Evolutionary conservation across 2,888 invertebrate genomes (phyloP), one percentile per base, ranked within the genome.

Genomic region (Orchesellides sinensis): DNA sequence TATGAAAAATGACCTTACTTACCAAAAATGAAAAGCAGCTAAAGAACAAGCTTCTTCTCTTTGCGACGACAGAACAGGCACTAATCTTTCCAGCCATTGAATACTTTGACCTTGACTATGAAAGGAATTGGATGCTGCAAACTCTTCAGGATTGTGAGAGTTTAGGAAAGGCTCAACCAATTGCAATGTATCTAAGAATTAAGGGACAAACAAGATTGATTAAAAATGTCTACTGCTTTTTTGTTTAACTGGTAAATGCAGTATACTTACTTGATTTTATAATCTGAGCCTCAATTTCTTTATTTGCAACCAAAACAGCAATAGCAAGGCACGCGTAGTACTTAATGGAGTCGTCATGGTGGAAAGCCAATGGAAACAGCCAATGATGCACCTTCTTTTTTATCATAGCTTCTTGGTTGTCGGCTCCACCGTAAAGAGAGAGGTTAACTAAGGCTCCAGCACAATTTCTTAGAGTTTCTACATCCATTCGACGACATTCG

Each of bases 261-360:
- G n/a, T 23, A 19, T 17, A 35, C 61, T 81, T 84, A 88, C 88
- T 88, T 0, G 98, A 98, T 90, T 96, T 96, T 25, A 96, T 91
- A 0, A 99, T 98, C 40, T 96, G 97, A 0, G 98, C 96, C 92
- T 99, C 99, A 87, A 99, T 96, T 92, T 99, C 99, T 89, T 98
- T 97, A 90, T 98, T 98, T 10, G 98, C 98, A 25, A 98, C 98
- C 85, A 99, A 92, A 29, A 97, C 97, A 4, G 98, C 97, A 87
- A 99, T 98, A 32, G 99, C 99, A 89, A 99, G 92, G 90, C 99
- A 99, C 12, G 99, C 99, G 90, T 99, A 99, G 91, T 99, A 99
- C 90, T 98, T 97, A 84, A 98, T 97, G 89, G 98, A 96, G 90
- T 99, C 98, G 89, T 99, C 99, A 88, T 94, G 94, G 90, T 98